These are phyloP conservation scores for Platichthys flesus DNA, from an alignment of 2,113 vertebrate genomes.

Conservation along the genomic window DNA sequence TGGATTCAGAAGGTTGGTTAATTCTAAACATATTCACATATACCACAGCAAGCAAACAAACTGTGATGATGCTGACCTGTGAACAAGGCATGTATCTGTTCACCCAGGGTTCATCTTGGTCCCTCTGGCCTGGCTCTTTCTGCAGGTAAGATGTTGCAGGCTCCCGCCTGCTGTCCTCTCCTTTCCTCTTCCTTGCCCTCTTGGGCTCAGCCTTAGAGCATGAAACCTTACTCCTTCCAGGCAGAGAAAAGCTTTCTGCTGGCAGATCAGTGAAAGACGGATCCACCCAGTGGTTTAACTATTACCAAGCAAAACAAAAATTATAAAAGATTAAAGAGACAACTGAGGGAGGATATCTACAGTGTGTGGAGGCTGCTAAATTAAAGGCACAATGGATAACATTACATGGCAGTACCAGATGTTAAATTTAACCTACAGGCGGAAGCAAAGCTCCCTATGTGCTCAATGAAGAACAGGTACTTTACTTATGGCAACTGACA, in stretches of 20 bases:
- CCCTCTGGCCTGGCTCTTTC: constrained; percentile 35
- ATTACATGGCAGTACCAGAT: too few relatives aligned
- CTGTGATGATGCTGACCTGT: constrained; percentile 80
- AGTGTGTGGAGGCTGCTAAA: too few relatives aligned
- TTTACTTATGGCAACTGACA: too few relatives aligned
- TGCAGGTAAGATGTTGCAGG: not conserved
- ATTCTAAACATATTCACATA: too few relatives aligned
- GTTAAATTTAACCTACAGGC: too few relatives aligned
- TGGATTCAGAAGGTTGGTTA: not conserved
- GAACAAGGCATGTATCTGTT: constrained; percentile 86
- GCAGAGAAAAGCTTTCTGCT: constrained; percentile 45
- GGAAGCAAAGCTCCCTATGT: too few relatives aligned
- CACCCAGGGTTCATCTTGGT: constrained; percentile 88
- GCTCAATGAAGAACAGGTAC: too few relatives aligned
- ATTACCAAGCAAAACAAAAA: not conserved
- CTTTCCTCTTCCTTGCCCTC: constrained; percentile 77
- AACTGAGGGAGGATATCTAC: too few relatives aligned
- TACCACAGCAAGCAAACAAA: not conserved
- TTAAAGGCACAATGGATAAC: too few relatives aligned
- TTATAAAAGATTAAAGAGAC: not conserved
- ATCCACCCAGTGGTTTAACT: constrained; percentile 84
- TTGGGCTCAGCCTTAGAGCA: constrained; percentile 61
- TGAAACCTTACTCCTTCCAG: constrained; percentile 50
- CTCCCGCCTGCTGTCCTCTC: constrained; percentile 31
- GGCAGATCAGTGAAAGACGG: constrained; percentile 84